These are phyloP conservation scores for Euglossa dilemma DNA, from an alignment of 1,140 invertebrate species.

Conservation along the genomic window DNA sequence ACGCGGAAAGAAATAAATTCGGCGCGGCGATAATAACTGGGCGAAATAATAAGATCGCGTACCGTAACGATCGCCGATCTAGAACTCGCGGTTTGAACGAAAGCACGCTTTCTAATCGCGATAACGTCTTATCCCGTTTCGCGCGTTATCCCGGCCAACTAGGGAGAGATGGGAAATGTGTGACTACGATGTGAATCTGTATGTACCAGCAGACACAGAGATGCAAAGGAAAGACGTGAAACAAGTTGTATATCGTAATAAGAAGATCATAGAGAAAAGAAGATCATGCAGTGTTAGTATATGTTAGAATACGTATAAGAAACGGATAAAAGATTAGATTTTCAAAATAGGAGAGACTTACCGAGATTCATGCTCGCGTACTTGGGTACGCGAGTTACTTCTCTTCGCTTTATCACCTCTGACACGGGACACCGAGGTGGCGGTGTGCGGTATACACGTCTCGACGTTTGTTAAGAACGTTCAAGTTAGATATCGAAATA, in stretches of 20 bases:
- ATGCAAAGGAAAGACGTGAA: too few relatives aligned
- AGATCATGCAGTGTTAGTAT: neutral
- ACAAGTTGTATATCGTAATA: too few relatives aligned
- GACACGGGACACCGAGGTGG: neutral
- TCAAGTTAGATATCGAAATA: neutral
- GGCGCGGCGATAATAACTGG: too few relatives aligned
- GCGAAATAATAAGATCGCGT: too few relatives aligned
- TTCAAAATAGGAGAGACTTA: conserved; percentile 32
- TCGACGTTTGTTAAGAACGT: conserved; percentile 1
- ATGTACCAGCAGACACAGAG: neutral
- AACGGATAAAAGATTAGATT: neutral
- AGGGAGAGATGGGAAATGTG: too few relatives aligned
- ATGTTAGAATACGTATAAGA: neutral
- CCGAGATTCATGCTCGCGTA: neutral
- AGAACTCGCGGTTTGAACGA: too few relatives aligned
- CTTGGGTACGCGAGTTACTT: neutral
- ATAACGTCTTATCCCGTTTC: too few relatives aligned
- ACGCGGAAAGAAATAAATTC: too few relatives aligned
- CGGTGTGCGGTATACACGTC: neutral
- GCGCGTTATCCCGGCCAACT: too few relatives aligned
- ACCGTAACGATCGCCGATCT: too few relatives aligned
- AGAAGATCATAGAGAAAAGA: neutral
- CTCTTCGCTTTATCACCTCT: conserved; percentile 6
- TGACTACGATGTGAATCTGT: too few relatives aligned
- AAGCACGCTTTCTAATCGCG: too few relatives aligned